These are phyloP conservation scores for Xanthia togata DNA, from an alignment of 2,888 invertebrate species.

Conservation along the genomic window DNA sequence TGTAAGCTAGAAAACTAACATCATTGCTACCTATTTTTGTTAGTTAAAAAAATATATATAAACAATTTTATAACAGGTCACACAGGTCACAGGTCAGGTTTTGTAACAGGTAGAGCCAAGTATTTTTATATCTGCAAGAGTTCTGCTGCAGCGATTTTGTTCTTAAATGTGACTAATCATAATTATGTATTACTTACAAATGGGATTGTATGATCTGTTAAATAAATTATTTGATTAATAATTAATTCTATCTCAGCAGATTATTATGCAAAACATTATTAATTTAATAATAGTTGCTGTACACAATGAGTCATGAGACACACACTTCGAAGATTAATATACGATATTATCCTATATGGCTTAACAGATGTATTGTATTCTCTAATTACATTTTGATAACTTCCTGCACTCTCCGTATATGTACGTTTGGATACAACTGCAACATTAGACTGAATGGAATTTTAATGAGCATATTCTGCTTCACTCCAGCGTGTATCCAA, in stretches of 20 bases:
- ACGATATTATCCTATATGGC: constrained; percentile 42
- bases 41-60: no score
- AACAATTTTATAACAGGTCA: no score
- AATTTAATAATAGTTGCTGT: background rate
- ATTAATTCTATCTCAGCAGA: background rate
- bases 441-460: constrained; percentile 65
- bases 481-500: constrained; percentile 43
- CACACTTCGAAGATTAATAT: constrained; percentile 39
- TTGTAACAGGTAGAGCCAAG: background rate
- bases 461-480: constrained; percentile 65
- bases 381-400: constrained; percentile 70
- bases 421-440: constrained; percentile 56
- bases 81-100: no score
- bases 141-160: background rate
- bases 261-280: constrained; percentile 26
- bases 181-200: no score
- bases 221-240: no score
- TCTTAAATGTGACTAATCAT: background rate
- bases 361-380: constrained; percentile 43
- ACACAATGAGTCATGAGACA: constrained; percentile 13
- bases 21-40: background rate
- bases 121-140: background rate
- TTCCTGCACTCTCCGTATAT: constrained; percentile 38
- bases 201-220: no score
- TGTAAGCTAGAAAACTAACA: background rate